These are phyloP conservation scores for Hedya salicella DNA, from an alignment of 2,888 invertebrate species.

Conservation along the genomic window DNA sequence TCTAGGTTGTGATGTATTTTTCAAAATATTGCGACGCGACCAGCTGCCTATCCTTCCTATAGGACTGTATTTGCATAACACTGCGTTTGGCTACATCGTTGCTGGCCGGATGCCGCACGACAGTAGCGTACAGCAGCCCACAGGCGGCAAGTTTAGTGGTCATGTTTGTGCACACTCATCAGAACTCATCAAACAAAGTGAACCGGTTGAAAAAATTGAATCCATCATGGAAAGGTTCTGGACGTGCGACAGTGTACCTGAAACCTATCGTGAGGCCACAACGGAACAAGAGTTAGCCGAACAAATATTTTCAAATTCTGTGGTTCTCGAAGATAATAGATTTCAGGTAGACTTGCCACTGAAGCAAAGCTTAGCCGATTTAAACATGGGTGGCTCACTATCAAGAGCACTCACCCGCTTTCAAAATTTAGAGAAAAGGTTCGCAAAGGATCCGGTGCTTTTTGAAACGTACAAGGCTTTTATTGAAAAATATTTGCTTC, in stretches of 20 bases:
- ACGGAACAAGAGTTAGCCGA: conserved; percentile 1
- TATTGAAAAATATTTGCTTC: conserved; percentile 2
- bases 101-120: conserved; percentile 3
- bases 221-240: neutral
- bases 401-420: neutral
- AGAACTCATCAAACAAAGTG: conserved; percentile 1
- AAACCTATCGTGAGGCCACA: conserved; percentile 2
- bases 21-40: neutral
- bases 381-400: neutral
- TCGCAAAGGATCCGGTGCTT: neutral
- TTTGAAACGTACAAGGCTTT: conserved; percentile 3
- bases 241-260: neutral
- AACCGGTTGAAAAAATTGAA: neutral
- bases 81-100: neutral
- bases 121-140: neutral
- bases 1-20: conserved; percentile 5
- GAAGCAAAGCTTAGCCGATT: neutral
- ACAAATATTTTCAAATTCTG: neutral
- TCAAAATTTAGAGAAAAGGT: neutral
- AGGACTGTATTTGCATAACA: neutral
- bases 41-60: neutral
- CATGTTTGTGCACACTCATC: neutral
- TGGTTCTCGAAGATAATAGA: neutral
- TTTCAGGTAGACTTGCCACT: conserved; percentile 1
- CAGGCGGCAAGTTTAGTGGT: neutral